Evolutionary conservation across 2,113 vertebrate genomes (phyloP).

Genomic region (Channa maculata): DNA sequence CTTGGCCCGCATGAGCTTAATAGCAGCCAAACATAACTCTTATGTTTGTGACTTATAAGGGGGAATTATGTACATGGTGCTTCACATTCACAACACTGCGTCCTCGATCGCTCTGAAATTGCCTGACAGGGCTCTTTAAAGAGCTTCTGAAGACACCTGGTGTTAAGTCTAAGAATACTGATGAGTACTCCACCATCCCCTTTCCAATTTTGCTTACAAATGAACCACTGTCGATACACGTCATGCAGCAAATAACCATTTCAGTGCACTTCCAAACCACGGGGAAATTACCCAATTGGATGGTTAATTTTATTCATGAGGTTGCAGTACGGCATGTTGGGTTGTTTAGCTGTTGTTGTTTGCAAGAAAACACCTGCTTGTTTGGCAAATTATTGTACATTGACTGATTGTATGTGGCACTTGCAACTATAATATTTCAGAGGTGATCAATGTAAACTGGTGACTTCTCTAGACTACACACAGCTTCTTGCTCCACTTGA

Average conservation of each 20-base stretch:
- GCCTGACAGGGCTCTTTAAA: slow-evolving; percentile 10
- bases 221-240: neutral
- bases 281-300: neutral
- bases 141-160: slow-evolving; percentile 9
- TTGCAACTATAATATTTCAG: neutral
- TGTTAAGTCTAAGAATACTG: slow-evolving; percentile 8
- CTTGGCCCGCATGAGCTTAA: too few relatives aligned
- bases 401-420: neutral
- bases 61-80: slow-evolving; percentile 29
- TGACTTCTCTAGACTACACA: neutral
- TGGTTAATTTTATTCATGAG: neutral
- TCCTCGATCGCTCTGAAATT: slow-evolving; percentile 31
- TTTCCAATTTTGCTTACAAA: neutral
- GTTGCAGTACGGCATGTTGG: neutral
- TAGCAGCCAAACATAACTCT: too few relatives aligned
- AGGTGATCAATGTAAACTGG: neutral
- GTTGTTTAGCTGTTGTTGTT: too few relatives aligned
- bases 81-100: slow-evolving; percentile 27
- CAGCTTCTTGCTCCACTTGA: neutral
- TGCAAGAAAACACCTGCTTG: too few relatives aligned
- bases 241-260: neutral
- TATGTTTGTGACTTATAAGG: slow-evolving; percentile 12
- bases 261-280: neutral
- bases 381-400: too few relatives aligned
- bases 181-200: neutral